Conservation (phyloP, 2,797 vertebrate genomes). For the Gambelia wislizenii region DNA sequence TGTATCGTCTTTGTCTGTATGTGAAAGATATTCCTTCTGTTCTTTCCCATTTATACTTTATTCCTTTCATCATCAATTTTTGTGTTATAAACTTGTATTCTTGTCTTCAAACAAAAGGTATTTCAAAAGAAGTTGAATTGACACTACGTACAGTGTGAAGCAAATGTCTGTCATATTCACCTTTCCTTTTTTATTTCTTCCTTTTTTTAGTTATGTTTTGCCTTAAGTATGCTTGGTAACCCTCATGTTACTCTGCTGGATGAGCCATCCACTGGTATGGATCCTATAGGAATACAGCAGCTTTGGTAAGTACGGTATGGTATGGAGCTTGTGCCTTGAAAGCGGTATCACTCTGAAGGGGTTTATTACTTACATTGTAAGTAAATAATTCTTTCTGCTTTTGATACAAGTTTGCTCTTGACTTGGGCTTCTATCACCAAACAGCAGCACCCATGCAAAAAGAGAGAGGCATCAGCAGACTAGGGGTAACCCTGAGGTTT, state of each 20-base stretch:
- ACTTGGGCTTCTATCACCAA: neutral
- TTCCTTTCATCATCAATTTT: too few species aligned
- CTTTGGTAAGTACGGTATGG: constrained; percentile 88
- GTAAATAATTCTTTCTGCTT: neutral
- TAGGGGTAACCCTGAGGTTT: neutral
- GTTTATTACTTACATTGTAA: neutral
- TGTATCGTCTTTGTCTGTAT: too few species aligned
- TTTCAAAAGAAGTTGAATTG: neutral
- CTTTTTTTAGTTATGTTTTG: constrained; percentile 89
- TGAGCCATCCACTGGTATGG: constrained; percentile 95
- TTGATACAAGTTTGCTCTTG: neutral
- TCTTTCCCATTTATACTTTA: too few species aligned
- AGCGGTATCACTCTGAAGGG: neutral
- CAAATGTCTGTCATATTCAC: neutral
- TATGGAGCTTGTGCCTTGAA: rapidly evolving
- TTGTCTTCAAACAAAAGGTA: constrained; percentile 97
- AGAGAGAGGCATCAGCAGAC: neutral
- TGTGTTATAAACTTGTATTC: too few species aligned
- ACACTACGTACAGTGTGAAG: neutral
- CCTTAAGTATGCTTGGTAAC: constrained; percentile 95
- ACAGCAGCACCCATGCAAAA: neutral
- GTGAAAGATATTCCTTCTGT: too few species aligned
- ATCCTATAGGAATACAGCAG: constrained; percentile 95
- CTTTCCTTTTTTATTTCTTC: constrained; percentile 31
- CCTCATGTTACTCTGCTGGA: constrained; percentile 91